Evolutionary conservation across 2,113 vertebrate genomes (phyloP), one percentile per base, ranked within the genome.

Genomic region (Fulica atra): DNA sequence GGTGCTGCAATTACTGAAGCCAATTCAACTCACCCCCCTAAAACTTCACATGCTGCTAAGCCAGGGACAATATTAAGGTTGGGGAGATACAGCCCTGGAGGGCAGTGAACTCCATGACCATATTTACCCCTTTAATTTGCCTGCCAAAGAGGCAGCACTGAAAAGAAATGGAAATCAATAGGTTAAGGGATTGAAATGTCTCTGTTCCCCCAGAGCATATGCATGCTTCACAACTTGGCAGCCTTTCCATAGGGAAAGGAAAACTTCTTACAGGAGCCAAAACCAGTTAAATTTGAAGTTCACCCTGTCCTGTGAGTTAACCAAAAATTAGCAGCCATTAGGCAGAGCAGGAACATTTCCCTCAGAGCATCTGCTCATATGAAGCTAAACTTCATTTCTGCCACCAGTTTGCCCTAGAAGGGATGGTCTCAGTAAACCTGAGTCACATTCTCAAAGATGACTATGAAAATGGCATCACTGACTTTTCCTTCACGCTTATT

Each of bases 61-160:
- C 79, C 56, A 92, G 86, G 76, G 71, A 89, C 89, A 93, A 83
- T 81, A 91, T 87, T 85, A 91, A 92, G 81, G 79, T 60, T 77
- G 95, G 88, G 85, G 86, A 91, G 83, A 87, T 25, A 56, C 16
- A 83, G 78, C 94, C 92, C 93, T 56, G n/a, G 94, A 95, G 94
- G 77, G 53, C 12, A 2, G 38, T 21, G 36, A 93, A 89, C 82
- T 92, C 93, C 71, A 40, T 13, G 70, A 84, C 28, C 64, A 95
- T 95, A 95, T 92, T 92, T 86, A 96, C 81, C 86, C 88, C 70
- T 94, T 96, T 94, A 96, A 97, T 96, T 96, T 96, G 83, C 81
- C 93, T 96, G 96, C 93, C 96, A 97, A 86, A 93, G 13, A n/a
- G 56, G 77, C 92, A 77, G 81, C 64, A 68, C 81, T 86, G 81